Base-by-base conservation (phyloP, 2,113 vertebrate species). In the Ochotona curzoniae region DNA sequence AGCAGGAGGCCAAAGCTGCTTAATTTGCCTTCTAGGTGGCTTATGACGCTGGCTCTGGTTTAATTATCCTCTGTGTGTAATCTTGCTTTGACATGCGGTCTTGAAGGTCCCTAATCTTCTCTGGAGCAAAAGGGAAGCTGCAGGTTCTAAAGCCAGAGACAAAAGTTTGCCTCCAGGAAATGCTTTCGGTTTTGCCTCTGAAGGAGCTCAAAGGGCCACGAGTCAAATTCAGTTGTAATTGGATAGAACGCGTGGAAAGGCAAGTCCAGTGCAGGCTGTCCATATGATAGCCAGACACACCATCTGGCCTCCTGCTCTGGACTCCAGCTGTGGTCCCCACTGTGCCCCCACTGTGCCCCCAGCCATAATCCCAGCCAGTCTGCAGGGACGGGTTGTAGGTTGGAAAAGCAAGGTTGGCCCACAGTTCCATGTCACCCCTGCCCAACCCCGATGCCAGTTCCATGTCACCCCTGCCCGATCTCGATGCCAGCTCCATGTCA, bases 81-180 rank as follows among this genome's bases (percentile, higher is more conserved):
- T 96, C 95, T 96, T 70, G 92, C 69, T 20, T 91, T 69, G 83
- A 93, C 86, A 60, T 60, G 71, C 76, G 35, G 79, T 76, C 89
- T 87, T 83, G 49, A 66, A 69, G 57, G 66, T 71, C 14, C 84
- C 70, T 80, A 32, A 81, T 95, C 96, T 83, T 76, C 94, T 97
- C 85, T 92, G 89, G 93, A 96, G 96, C 90, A 83, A 86, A 96
- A 81, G 83, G 90, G 87, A 79, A 85, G 57, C 81, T 54, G 38
- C 8, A 66, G 30, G 88, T 95, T 95, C 90, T 87, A 83, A 85
- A 90, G 91, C 69, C 12, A 84, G 86, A 95, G 95, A 95, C 89
- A 38, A 60, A 95, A 96, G 93, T 96, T 96, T 87, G 94, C 95
- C 96, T 94, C 38, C 10, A 94, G 95, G 92, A 96, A 96, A 60